Conservation (phyloP, 1,140 invertebrate species). For the Chironomus striatipennis region DNA sequence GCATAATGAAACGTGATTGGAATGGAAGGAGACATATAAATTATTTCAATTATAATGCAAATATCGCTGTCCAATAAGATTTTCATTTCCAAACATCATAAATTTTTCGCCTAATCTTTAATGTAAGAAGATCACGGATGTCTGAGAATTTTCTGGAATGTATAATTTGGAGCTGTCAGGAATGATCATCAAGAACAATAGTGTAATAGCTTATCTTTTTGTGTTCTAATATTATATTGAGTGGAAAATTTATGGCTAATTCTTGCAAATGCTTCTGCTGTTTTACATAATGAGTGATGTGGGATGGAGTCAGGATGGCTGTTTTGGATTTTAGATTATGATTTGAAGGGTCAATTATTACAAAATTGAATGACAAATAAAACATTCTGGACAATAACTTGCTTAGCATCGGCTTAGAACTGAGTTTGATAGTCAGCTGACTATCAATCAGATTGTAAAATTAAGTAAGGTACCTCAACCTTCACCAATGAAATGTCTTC, state of each 20-base stretch:
- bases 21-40: neutral
- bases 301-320: no score
- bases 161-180: neutral
- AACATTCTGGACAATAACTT: no score
- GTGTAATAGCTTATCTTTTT: neutral
- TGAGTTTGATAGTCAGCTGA: no score
- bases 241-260: neutral
- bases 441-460: no score
- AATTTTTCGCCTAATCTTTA: neutral
- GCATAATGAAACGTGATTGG: neutral
- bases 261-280: neutral
- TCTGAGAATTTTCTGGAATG: neutral
- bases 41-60: neutral
- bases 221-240: neutral
- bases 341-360: no score
- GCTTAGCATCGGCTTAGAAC: no score
- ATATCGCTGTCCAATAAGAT: neutral
- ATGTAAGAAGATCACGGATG: conserved; percentile 6
- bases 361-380: no score
- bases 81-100: neutral
- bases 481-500: no score
- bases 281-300: no score
- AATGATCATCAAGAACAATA: neutral
- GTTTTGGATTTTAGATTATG: no score
- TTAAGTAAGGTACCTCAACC: no score